phyloP scores from a whole-genome alignment of 1,140 invertebrate species.

The Armadillidium nasatum region DNA sequence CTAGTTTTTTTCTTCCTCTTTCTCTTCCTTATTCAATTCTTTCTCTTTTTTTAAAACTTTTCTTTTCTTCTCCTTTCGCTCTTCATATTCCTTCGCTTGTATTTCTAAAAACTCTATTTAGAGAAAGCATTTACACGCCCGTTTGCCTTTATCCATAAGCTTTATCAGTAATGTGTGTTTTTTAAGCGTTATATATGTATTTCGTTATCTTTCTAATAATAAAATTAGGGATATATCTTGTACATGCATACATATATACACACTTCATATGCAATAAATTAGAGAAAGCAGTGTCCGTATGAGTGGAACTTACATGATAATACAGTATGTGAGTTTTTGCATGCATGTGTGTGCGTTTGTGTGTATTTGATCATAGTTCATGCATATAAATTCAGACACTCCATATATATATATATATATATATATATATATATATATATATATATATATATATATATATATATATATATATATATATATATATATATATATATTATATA shows the following conservation, averaged over 20 bases:
- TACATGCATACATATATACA: not conserved
- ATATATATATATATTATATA: not conserved
- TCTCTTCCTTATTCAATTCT: not conserved
- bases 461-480: too few relatives aligned
- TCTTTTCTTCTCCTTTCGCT: not conserved
- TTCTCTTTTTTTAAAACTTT: not conserved
- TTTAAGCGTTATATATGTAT: constrained; percentile 14
- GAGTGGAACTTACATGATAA: too few relatives aligned
- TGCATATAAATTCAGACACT: too few relatives aligned
- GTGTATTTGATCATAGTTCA: too few relatives aligned
- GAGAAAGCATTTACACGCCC: not conserved
- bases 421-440: too few relatives aligned
- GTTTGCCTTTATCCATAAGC: constrained; percentile 3
- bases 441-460: too few relatives aligned
- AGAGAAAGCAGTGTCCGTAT: too few relatives aligned
- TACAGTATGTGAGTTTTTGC: too few relatives aligned
- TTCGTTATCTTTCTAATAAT: constrained; percentile 4
- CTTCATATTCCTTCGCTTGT: not conserved
- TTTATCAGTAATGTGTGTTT: constrained; percentile 3
- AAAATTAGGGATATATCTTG: not conserved
- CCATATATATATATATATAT: too few relatives aligned
- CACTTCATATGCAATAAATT: not conserved
- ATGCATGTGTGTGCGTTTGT: too few relatives aligned
- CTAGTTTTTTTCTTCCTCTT: not conserved
- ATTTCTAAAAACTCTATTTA: not conserved